Conservation (phyloP, 2,888 invertebrate species). For the Plusia festucae region DNA sequence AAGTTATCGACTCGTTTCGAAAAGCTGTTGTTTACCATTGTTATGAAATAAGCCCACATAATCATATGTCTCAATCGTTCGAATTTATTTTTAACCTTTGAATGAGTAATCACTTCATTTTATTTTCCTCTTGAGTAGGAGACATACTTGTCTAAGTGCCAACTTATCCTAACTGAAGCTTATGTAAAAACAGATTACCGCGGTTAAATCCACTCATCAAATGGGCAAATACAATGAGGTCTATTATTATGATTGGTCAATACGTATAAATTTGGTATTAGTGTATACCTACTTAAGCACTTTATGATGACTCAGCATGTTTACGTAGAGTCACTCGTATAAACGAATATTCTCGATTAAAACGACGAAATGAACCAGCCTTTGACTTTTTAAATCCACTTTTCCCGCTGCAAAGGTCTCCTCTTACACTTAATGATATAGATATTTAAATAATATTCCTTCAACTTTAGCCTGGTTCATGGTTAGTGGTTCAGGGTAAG, state of each 20-base stretch:
- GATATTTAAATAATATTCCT: too few species aligned
- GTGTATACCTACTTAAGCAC: too few species aligned
- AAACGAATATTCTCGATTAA: background rate
- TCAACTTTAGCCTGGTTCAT: too few species aligned
- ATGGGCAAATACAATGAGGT: background rate
- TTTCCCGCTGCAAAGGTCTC: too few species aligned
- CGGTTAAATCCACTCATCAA: background rate
- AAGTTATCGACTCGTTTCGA: background rate
- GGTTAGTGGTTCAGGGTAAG: too few species aligned
- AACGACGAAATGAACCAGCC: background rate
- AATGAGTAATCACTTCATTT: background rate
- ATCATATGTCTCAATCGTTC: background rate
- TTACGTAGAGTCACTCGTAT: background rate
- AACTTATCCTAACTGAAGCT: background rate
- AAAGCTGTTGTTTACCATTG: background rate
- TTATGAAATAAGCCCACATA: constrained; percentile 2
- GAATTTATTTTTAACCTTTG: background rate
- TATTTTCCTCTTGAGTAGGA: background rate
- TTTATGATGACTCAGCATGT: background rate
- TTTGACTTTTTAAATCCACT: background rate
- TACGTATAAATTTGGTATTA: background rate
- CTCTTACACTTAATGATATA: too few species aligned
- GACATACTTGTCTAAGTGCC: background rate
- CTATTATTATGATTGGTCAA: background rate
- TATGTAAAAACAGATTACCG: background rate